Conservation (phyloP, 2,797 vertebrate species). For the Syngnathus acus region DNA sequence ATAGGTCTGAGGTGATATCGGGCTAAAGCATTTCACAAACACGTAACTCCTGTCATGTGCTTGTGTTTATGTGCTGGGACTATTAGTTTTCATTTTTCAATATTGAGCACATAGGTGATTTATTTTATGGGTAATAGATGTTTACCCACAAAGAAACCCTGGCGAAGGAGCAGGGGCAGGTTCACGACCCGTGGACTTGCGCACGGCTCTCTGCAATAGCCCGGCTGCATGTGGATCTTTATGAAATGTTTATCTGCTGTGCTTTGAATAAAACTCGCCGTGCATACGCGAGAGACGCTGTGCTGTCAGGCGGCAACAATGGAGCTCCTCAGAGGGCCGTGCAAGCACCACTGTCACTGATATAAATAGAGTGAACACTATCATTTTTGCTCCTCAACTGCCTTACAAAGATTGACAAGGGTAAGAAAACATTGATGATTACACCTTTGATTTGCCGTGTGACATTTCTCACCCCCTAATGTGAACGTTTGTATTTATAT, state of each 20-base stretch:
- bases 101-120: background rate
- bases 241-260: slow-evolving; percentile 78
- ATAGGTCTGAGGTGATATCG: slow-evolving; percentile 49
- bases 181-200: slow-evolving; percentile 56
- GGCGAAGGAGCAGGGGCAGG: slow-evolving; percentile 19
- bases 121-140: slow-evolving; percentile 11
- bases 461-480: background rate
- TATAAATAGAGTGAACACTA: slow-evolving; percentile 78
- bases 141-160: slow-evolving; percentile 12
- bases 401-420: slow-evolving; percentile 29
- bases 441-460: background rate
- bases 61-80: slow-evolving; percentile 30
- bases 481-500: background rate
- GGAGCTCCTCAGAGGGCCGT: slow-evolving; percentile 70
- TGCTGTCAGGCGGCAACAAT: slow-evolving; percentile 73
- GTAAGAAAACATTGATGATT: background rate
- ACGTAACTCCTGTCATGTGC: slow-evolving; percentile 64
- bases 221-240: slow-evolving; percentile 70
- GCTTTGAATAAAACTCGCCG: slow-evolving; percentile 79
- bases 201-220: slow-evolving; percentile 67
- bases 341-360: slow-evolving; percentile 74
- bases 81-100: background rate
- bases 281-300: slow-evolving; percentile 61
- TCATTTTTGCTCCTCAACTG: slow-evolving; percentile 60
- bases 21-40: slow-evolving; percentile 33